Percentiles rank a stretch among this genome's conserved stretches.
phyloP scores from a whole-genome alignment of 37 sponge, comb jelly and placozoan genomes.

The Halisarca cf. caerulea region DNA sequence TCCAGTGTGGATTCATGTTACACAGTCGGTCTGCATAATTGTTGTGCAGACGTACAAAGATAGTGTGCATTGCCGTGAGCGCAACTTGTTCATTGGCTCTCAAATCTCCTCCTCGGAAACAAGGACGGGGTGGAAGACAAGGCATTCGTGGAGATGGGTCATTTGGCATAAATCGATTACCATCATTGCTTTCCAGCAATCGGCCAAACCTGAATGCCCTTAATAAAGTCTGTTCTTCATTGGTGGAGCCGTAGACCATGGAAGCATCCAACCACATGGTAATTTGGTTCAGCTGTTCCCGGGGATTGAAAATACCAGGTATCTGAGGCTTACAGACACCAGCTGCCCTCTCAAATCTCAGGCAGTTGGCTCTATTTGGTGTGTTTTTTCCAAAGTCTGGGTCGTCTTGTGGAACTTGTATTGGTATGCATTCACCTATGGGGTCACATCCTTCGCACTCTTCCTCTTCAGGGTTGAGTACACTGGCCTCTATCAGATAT shows the following conservation, averaged over 20 bases:
- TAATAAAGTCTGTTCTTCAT: slow-evolving; percentile 11
- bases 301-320: slow-evolving; percentile 19
- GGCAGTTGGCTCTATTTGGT: slow-evolving; percentile 29
- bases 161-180: neutral
- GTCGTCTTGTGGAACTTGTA: slow-evolving; percentile 53
- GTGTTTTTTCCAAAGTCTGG: slow-evolving; percentile 25
- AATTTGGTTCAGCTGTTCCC: slow-evolving; percentile 80
- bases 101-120: slow-evolving; percentile 6
- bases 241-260: slow-evolving; percentile 75
- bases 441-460: neutral
- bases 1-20: slow-evolving; percentile 81
- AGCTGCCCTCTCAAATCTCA: slow-evolving; percentile 54
- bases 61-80: slow-evolving; percentile 87
- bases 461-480: neutral
- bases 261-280: slow-evolving; percentile 89
- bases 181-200: slow-evolving; percentile 26
- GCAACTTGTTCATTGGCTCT: slow-evolving; percentile 11
- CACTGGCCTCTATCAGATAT: neutral
- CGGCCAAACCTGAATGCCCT: slow-evolving; percentile 47
- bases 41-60: slow-evolving; percentile 95
- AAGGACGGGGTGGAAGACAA: neutral
- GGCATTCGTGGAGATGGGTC: slow-evolving; percentile 8
- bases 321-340: slow-evolving; percentile 24
- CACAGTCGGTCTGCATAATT: slow-evolving; percentile 67
- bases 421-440: slow-evolving; percentile 49